phyloP scores from a whole-genome alignment of 1,140 invertebrate species.

The Neodiprion fabricii region DNA sequence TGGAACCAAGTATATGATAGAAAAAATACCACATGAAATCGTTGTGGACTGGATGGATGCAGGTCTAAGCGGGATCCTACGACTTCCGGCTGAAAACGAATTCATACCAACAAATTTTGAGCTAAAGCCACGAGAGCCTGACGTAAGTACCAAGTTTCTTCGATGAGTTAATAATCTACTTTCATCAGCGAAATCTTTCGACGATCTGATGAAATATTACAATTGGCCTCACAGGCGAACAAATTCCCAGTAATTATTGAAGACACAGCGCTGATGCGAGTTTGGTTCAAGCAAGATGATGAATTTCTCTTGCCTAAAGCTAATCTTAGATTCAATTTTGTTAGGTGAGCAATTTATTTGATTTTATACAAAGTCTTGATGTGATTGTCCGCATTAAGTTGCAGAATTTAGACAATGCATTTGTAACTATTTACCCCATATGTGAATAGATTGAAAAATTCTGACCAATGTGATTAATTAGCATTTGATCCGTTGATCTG shows the following conservation, averaged over 20 bases:
- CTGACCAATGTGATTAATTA: too few species aligned
- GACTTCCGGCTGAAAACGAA: constrained; percentile 84
- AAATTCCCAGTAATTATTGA: constrained; percentile 78
- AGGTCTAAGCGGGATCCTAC: constrained; percentile 69
- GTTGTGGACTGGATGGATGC: constrained; percentile 76
- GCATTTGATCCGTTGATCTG: too few species aligned
- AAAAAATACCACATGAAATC: constrained; percentile 69
- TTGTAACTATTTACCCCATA: constrained; percentile 30
- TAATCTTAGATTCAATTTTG: constrained; percentile 79
- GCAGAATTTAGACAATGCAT: neutral
- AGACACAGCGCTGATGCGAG: constrained; percentile 78
- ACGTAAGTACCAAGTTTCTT: constrained; percentile 58
- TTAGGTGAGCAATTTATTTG: constrained; percentile 66
- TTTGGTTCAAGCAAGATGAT: constrained; percentile 96
- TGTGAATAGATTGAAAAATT: neutral
- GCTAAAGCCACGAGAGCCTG: constrained; percentile 70
- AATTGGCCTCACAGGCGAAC: constrained; percentile 29
- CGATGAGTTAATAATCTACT: neutral
- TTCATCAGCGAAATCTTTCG: too few species aligned
- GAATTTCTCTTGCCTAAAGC: constrained; percentile 91
- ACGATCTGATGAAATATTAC: neutral
- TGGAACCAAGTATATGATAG: constrained; percentile 83
- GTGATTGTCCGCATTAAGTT: neutral
- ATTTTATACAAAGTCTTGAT: constrained; percentile 22
- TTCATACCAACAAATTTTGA: constrained; percentile 91